phyloP scores from a whole-genome alignment of 2,113 vertebrate species.

The Oophaga pumilio region DNA sequence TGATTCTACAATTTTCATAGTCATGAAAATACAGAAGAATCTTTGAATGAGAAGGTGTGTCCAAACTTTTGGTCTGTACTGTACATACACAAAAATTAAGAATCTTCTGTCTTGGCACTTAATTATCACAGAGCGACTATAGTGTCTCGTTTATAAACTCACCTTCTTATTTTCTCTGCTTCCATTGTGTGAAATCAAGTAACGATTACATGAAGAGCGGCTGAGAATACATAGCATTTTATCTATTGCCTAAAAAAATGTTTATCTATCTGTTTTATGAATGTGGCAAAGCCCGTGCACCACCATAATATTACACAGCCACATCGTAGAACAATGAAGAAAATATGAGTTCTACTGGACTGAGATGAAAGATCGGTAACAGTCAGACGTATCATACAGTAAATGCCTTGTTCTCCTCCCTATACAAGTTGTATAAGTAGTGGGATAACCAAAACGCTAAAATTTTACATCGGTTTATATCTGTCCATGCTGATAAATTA shows the following conservation, averaged over 20 bases:
- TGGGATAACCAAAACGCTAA: background rate
- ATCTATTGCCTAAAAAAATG: background rate
- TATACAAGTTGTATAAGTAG: background rate
- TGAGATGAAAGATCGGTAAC: background rate
- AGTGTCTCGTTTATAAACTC: slow-evolving; percentile 35
- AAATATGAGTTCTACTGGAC: slow-evolving; percentile 4
- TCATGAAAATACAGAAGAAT: no score
- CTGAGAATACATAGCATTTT: slow-evolving; percentile 20
- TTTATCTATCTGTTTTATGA: background rate
- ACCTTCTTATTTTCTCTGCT: slow-evolving; percentile 57
- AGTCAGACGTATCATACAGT: background rate
- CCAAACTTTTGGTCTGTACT: no score
- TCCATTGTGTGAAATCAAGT: slow-evolving; percentile 55
- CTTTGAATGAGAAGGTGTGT: no score
- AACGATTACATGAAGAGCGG: slow-evolving; percentile 60
- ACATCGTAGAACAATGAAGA: background rate
- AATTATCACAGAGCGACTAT: slow-evolving; percentile 46
- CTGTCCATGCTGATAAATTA: background rate
- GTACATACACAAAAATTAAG: background rate
- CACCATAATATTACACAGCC: background rate
- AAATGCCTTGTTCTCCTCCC: background rate
- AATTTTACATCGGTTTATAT: background rate
- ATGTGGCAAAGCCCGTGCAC: background rate
- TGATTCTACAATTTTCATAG: no score
- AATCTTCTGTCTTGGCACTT: slow-evolving; percentile 34